A percentile compares a stretch with the other conserved stretches of the same genome.
Evolutionary conservation across 2,888 invertebrate genomes (phyloP).

Genomic region (Coronaproctus castanopsis): DNA sequence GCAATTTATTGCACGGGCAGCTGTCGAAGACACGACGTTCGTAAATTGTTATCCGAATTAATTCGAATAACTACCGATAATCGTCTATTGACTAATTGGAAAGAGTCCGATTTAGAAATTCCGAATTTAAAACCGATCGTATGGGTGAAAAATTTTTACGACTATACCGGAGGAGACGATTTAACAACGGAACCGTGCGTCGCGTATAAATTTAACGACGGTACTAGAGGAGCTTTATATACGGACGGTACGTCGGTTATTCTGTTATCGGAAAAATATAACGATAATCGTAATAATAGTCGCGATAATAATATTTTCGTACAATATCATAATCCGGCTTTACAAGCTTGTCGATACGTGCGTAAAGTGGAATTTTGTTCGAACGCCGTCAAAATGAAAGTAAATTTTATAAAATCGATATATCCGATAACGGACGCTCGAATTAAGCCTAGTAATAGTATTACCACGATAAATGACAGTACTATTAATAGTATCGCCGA

Average conservation of each 20-base stretch:
- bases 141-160: slow-evolving; percentile 1
- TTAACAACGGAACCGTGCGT: neutral
- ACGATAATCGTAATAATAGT: too few relatives aligned
- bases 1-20: neutral
- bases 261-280: slow-evolving; percentile 5
- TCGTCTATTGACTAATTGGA: neutral
- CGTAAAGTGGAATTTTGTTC: too few relatives aligned
- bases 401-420: too few relatives aligned
- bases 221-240: slow-evolving; percentile 7
- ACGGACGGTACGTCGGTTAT: slow-evolving; percentile 6
- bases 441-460: too few relatives aligned
- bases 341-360: too few relatives aligned
- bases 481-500: too few relatives aligned
- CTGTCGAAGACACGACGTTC: neutral
- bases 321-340: too few relatives aligned
- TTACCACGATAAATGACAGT: too few relatives aligned
- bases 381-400: too few relatives aligned
- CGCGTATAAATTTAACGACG: slow-evolving; percentile 9
- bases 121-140: slow-evolving; percentile 9
- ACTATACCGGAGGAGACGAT: too few relatives aligned
- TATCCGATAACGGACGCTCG: too few relatives aligned
- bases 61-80: neutral
- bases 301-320: too few relatives aligned
- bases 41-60: neutral
- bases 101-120: slow-evolving; percentile 2